Evolutionary conservation across 2,797 vertebrate species (phyloP).

Genomic region (Phrynocephalus forsythii): DNA sequence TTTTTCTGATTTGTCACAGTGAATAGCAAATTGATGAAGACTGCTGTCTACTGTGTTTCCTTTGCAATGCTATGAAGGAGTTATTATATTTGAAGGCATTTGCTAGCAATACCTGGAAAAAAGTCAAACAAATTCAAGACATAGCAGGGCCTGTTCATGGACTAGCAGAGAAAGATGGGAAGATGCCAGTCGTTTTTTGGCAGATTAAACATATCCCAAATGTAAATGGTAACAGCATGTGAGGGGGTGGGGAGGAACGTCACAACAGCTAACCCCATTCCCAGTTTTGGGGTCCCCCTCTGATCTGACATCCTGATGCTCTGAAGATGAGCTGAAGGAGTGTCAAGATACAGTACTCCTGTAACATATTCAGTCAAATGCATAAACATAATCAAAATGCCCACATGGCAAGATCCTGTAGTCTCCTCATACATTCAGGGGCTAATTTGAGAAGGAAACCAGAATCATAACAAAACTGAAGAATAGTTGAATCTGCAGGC

Average conservation of each 20-base stretch:
- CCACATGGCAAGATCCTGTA: not conserved
- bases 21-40: not conserved
- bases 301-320: not conserved
- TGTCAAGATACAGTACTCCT: not conserved
- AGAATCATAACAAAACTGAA: not conserved
- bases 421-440: not conserved
- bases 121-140: not conserved
- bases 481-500: not conserved
- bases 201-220: not conserved
- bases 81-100: not conserved
- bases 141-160: not conserved
- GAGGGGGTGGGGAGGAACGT: not conserved
- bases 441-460: too few species aligned
- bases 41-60: not conserved
- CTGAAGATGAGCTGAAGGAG: not conserved
- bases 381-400: not conserved
- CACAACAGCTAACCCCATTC: not conserved
- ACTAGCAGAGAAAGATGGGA: not conserved
- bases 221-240: not conserved
- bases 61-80: fast-evolving
- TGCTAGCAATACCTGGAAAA: not conserved
- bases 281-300: not conserved
- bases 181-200: not conserved
- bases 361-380: too few species aligned
- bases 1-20: slow-evolving; percentile 7